Evolutionary conservation across 2,888 invertebrate species (phyloP).

Genomic region (Cataglyphis albicans): DNA sequence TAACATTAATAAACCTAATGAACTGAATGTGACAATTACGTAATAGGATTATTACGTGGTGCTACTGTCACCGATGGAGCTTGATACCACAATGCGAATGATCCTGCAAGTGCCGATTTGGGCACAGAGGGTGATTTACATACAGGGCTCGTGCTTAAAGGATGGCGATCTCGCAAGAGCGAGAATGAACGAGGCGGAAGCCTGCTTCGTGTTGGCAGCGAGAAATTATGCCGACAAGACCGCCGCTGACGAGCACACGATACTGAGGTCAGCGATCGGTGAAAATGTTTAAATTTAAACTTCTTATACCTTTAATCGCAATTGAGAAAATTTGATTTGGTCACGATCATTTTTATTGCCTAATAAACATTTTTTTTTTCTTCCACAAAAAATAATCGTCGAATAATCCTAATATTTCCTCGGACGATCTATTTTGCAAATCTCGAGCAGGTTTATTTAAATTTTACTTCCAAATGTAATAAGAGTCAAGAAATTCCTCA

Average conservation of each 20-base stretch:
- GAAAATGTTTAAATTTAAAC: neutral
- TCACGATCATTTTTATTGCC: neutral
- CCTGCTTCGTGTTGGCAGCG: slow-evolving; percentile 98
- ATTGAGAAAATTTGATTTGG: slow-evolving; percentile 4
- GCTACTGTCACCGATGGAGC: slow-evolving; percentile 97
- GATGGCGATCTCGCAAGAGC: slow-evolving; percentile 98
- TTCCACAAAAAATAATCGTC: neutral
- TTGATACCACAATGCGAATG: slow-evolving; percentile 99
- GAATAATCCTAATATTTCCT: slow-evolving; percentile 5
- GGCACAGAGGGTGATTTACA: slow-evolving; percentile 98
- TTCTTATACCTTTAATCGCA: neutral
- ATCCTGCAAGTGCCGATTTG: slow-evolving; percentile 98
- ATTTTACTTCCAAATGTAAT: slow-evolving; percentile 15
- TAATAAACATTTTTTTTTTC: neutral
- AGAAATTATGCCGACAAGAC: slow-evolving; percentile 98
- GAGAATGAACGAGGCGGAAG: slow-evolving; percentile 98
- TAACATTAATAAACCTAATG: neutral
- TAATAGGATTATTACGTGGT: slow-evolving; percentile 97
- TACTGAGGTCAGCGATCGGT: slow-evolving; percentile 87
- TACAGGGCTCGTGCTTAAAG: slow-evolving; percentile 97
- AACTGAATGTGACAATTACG: slow-evolving; percentile 73
- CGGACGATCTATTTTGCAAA: neutral
- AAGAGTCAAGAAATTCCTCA: neutral
- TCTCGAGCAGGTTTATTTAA: slow-evolving; percentile 9
- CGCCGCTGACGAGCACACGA: slow-evolving; percentile 94